Base-by-base conservation (phyloP, 1,140 invertebrate genomes). In the Himalopsyche phryganea region DNA sequence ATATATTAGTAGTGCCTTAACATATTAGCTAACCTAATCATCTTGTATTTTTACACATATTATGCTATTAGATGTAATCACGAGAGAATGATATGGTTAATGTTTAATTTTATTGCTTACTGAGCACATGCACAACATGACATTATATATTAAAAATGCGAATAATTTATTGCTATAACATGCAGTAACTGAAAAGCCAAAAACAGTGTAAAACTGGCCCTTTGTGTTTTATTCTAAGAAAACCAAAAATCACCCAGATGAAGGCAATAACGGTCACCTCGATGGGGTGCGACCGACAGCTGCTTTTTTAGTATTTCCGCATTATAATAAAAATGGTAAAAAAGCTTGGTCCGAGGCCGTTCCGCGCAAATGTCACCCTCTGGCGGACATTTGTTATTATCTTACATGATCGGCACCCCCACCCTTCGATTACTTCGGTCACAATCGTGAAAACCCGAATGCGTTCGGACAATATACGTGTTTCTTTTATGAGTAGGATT, bases 291-390 rank as follows among this genome's bases (percentile, higher is more conserved):
- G 45, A 46, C 47, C 56, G 58, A 58, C 58, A 64, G 53, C 49
- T 64, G 62, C 47, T 57, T 64, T 64, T 64, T 60, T 64, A 64
- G 46, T 53, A 55, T 58, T 64, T 64, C 62, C 53, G 58, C 62
- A 64, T 64, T 60, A 64, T 64, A 64, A 64, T 64, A 64, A 64
- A 63, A 64, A 64, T 57, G 62, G 58, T 41, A 60, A 64, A 63
- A 63, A 64, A 50, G 50, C 51, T 48, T 19, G 14, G 53, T 60
- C 52, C 56, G 53, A 56, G 54, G 62, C 62, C 42, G 62, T 64
- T 64, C 38, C 49, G 53, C 28, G 48, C 62, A 64, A 64, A 64
- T 64, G 62, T 60, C 58, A 49, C 58, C 62, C 58, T 50, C 42
- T 41, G 49, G 58, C 57, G 58, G 58, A 60, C 62, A 60, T 60